phyloP scores from a whole-genome alignment of 1,140 invertebrate genomes.

The Lasioglossum baleicum region DNA sequence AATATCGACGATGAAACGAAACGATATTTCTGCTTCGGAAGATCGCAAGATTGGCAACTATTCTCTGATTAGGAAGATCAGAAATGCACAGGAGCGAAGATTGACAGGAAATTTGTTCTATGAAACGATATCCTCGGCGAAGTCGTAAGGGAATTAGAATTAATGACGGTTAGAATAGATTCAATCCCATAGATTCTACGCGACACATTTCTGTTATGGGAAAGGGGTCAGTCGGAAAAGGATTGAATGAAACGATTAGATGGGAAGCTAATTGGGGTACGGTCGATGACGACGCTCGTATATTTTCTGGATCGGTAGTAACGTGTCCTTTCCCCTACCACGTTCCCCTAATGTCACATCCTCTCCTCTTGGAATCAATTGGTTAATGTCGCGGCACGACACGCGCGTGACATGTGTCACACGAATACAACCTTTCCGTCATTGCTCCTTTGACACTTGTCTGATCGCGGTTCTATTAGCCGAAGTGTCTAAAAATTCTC shows the following conservation, averaged over 20 bases:
- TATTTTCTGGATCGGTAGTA: constrained; percentile 57
- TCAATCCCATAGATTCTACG: too few relatives aligned
- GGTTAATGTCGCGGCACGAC: constrained; percentile 55
- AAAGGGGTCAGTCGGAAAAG: constrained; percentile 27
- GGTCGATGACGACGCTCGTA: constrained; percentile 7
- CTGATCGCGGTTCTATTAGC: constrained; percentile 8
- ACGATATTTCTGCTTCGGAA: too few relatives aligned
- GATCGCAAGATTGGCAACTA: neutral
- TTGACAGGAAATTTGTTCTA: neutral
- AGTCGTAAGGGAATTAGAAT: neutral
- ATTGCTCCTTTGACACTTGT: constrained; percentile 20
- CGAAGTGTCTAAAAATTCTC: neutral
- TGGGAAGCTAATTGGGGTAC: constrained; percentile 31
- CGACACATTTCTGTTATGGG: constrained; percentile 8
- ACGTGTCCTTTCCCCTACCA: neutral
- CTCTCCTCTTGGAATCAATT: constrained; percentile 61
- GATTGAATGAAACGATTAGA: constrained; percentile 38
- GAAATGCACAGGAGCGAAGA: too few relatives aligned
- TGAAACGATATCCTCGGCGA: neutral
- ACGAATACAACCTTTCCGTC: constrained; percentile 36
- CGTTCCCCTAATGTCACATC: constrained; percentile 40
- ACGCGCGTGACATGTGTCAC: constrained; percentile 49
- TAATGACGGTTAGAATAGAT: neutral
- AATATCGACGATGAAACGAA: too few relatives aligned
- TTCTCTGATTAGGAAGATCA: neutral